phyloP scores from a whole-genome alignment of 1,140 invertebrate genomes.

The Coelopa frigida region DNA sequence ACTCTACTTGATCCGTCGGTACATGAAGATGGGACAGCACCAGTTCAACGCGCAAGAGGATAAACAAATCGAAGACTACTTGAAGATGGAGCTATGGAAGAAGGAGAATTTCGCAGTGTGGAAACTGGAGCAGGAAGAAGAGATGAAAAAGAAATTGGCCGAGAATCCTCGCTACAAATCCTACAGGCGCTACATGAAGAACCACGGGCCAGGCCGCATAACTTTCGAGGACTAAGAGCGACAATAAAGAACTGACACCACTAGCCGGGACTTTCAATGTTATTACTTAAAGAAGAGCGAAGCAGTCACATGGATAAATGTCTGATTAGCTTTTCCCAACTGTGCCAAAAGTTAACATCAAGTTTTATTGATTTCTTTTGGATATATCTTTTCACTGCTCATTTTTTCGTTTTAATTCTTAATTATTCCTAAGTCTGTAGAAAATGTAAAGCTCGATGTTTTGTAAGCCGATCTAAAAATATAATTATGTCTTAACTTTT shows the following conservation, averaged over 20 bases:
- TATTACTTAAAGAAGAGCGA: too few relatives aligned
- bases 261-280: too few relatives aligned
- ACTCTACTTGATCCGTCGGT: slow-evolving; percentile 71
- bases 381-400: not conserved
- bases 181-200: slow-evolving; percentile 72
- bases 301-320: too few relatives aligned
- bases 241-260: too few relatives aligned
- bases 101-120: slow-evolving; percentile 69
- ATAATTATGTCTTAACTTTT: not conserved
- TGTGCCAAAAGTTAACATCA: too few relatives aligned
- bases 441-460: not conserved
- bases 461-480: not conserved
- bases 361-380: slow-evolving; percentile 11
- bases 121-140: slow-evolving; percentile 75
- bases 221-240: slow-evolving; percentile 61
- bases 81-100: slow-evolving; percentile 73
- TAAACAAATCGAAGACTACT: slow-evolving; percentile 63
- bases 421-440: too few relatives aligned
- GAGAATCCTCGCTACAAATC: slow-evolving; percentile 72
- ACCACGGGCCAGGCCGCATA: slow-evolving; percentile 67
- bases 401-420: not conserved
- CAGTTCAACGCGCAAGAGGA: slow-evolving; percentile 68
- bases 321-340: too few relatives aligned
- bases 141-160: slow-evolving; percentile 70
- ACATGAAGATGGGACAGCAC: slow-evolving; percentile 62